phyloP scores from a whole-genome alignment of 2,113 vertebrate genomes.

The Bubo blakistoni region DNA sequence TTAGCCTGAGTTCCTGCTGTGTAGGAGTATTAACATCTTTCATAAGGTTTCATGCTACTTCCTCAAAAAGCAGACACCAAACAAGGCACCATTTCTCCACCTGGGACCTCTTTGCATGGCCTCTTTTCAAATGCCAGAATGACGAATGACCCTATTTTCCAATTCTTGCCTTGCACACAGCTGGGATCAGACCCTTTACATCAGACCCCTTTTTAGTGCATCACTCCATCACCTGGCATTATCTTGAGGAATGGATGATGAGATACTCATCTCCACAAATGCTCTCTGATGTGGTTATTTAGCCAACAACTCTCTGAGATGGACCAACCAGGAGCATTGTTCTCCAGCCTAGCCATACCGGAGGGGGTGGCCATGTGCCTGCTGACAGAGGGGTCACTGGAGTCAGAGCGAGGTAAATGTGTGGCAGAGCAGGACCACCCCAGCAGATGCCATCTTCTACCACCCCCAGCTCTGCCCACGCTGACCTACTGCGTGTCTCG shows the following conservation, averaged over 20 bases:
- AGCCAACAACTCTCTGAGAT: neutral
- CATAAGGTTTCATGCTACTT: neutral
- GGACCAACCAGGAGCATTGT: rapidly evolving
- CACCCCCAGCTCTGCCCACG: neutral
- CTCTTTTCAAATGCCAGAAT: neutral
- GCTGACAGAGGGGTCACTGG: neutral
- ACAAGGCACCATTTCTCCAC: neutral
- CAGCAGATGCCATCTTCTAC: neutral
- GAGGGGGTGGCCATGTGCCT: neutral
- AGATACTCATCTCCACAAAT: rapidly evolving
- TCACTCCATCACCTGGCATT: neutral
- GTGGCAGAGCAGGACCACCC: neutral
- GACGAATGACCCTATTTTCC: neutral
- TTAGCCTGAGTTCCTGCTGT: neutral
- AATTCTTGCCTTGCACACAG: neutral
- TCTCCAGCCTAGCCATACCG: neutral
- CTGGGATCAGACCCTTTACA: neutral
- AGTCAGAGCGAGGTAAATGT: rapidly evolving
- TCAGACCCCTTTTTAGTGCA: neutral
- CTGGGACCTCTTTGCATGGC: neutral
- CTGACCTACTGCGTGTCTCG: neutral
- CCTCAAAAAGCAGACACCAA: neutral
- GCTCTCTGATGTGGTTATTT: neutral
- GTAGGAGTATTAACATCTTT: neutral
- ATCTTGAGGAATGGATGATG: neutral